Conservation (phyloP, 1,140 invertebrate genomes). For the Drosophila yakuba region DNA sequence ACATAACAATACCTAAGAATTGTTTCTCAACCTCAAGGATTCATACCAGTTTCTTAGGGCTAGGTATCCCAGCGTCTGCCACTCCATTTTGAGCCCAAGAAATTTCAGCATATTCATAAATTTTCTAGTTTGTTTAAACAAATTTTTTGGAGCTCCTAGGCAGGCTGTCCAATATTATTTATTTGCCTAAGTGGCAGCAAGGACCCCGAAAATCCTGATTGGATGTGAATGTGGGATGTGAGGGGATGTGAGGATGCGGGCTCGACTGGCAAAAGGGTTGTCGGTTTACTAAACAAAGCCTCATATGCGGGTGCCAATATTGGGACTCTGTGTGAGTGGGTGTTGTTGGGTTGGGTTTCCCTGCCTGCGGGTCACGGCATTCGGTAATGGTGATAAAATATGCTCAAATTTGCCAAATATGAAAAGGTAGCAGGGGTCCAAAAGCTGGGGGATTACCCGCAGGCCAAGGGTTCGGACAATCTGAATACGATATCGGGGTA, state of each 20-base stretch:
- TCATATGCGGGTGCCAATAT: slow-evolving; percentile 67
- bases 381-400: slow-evolving; percentile 82
- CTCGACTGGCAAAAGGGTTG: slow-evolving; percentile 43
- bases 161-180: slow-evolving; percentile 68
- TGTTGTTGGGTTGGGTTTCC: not conserved
- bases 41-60: not conserved
- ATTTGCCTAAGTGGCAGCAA: slow-evolving; percentile 72
- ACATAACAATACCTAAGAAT: too few relatives aligned
- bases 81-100: not conserved
- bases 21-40: too few relatives aligned
- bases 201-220: slow-evolving; percentile 54
- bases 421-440: slow-evolving; percentile 66
- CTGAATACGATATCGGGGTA: slow-evolving; percentile 21
- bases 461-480: slow-evolving; percentile 55
- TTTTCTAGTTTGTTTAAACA: slow-evolving; percentile 77
- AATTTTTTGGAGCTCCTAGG: slow-evolving; percentile 42
- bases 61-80: slow-evolving; percentile 2
- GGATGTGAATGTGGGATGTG: slow-evolving; percentile 37
- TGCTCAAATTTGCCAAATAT: slow-evolving; percentile 83
- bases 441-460: slow-evolving; percentile 18
- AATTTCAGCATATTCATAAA: slow-evolving; percentile 75
- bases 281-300: slow-evolving; percentile 27
- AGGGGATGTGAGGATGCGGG: slow-evolving; percentile 24
- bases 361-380: slow-evolving; percentile 68
- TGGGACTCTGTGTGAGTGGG: slow-evolving; percentile 36